phyloP scores from a whole-genome alignment of 2,113 vertebrate species.

The Lophochroa leadbeateri region DNA sequence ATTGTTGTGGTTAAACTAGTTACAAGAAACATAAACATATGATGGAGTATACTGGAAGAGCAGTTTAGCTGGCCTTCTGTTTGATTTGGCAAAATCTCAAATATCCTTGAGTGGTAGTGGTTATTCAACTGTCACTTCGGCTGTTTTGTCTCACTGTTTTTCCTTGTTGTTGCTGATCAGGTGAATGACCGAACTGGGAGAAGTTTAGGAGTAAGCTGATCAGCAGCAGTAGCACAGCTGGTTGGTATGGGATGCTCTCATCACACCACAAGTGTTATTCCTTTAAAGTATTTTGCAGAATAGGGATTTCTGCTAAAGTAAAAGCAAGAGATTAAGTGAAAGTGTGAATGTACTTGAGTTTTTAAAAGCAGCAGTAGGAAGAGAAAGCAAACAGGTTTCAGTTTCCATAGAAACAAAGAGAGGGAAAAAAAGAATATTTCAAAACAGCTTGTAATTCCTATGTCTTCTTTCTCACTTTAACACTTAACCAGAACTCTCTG shows the following conservation, averaged over 20 bases:
- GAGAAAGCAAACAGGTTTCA: background rate
- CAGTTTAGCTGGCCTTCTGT: background rate
- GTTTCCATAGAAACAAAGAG: background rate
- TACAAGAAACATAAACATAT: background rate
- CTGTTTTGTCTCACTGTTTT: background rate
- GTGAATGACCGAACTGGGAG: background rate
- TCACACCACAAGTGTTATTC: background rate
- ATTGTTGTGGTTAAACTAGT: background rate
- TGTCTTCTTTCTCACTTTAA: background rate
- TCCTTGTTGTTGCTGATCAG: background rate
- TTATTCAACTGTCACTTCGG: background rate
- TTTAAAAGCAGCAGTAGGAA: background rate
- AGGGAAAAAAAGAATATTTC: background rate
- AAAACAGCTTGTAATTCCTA: background rate
- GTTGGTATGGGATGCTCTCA: accelerated
- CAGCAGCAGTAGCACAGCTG: background rate
- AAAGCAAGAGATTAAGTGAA: background rate
- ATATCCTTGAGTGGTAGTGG: background rate
- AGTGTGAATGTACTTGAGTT: background rate
- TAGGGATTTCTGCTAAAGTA: background rate
- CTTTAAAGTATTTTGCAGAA: background rate
- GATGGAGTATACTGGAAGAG: background rate
- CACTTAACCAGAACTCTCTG: background rate
- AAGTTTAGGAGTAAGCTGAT: background rate
- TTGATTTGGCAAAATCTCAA: slow-evolving; percentile 6